A percentile compares a stretch with the other conserved stretches of the same genome.
Evolutionary conservation across 23 tunicate genomes (phyloP).

Genomic region (Trididemnum clinides): DNA sequence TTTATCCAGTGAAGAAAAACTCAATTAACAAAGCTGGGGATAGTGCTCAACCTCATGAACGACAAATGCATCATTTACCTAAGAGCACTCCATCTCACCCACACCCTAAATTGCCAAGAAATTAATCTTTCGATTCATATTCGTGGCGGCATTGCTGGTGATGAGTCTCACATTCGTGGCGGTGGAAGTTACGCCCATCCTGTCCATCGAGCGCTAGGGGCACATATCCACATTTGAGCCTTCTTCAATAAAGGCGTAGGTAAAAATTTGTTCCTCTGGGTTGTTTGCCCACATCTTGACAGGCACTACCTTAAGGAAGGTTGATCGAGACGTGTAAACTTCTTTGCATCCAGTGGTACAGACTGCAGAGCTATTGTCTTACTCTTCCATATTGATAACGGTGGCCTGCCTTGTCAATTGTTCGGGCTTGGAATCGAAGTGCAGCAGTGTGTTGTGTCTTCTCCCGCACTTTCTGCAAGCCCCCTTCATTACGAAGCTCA

Average conservation of each 20-base stretch:
- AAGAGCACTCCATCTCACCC: not conserved
- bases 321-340: not conserved
- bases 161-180: not conserved
- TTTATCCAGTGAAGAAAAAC: not conserved
- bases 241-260: constrained; percentile 9
- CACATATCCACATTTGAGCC: constrained; percentile 16
- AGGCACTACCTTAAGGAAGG: constrained; percentile 13
- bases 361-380: not conserved
- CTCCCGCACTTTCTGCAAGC: not conserved
- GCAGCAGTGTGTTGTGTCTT: not conserved
- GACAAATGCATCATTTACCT: not conserved
- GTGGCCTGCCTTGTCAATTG: not conserved
- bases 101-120: not conserved
- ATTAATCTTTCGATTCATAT: not conserved
- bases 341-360: not conserved
- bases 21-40: not conserved
- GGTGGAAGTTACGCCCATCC: not conserved
- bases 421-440: not conserved
- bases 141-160: not conserved
- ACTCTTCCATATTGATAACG: not conserved
- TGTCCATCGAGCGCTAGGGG: not conserved
- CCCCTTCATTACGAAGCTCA: not conserved
- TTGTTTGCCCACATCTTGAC: not conserved
- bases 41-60: not conserved
- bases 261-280: not conserved